A percentile compares a stretch with the other conserved stretches of the same genome.
Conservation (phyloP, 2,797 vertebrate genomes). For the Pangasius krempfi region DNA sequence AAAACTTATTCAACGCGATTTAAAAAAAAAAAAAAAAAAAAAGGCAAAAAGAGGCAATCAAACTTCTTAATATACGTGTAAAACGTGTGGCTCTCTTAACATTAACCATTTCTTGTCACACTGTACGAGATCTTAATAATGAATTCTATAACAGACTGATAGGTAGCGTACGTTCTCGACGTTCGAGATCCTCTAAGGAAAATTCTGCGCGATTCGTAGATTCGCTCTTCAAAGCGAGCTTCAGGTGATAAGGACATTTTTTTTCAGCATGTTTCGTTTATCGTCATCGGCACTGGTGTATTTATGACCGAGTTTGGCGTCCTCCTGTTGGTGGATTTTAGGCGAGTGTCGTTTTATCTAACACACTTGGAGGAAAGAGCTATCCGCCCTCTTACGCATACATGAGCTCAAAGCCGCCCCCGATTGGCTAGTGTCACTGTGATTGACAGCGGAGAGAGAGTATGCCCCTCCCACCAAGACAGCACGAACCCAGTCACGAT, state of each 20-base stretch:
- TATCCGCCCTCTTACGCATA: not conserved
- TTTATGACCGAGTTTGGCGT: not conserved
- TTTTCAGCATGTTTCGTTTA: not conserved
- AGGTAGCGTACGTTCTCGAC: not conserved
- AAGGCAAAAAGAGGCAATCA: not conserved
- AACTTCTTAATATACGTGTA: not conserved
- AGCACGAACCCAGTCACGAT: not conserved
- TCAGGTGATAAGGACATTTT: too few relatives aligned
- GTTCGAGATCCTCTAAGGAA: not conserved
- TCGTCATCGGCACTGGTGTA: not conserved
- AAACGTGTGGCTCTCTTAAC: not conserved
- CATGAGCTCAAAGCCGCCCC: not conserved
- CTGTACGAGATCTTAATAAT: not conserved
- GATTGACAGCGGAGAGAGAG: not conserved
- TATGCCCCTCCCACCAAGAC: not conserved
- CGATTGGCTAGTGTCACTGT: not conserved
- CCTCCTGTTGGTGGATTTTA: not conserved
- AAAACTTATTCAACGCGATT: not conserved
- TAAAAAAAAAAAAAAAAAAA: not conserved
- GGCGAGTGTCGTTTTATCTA: not conserved
- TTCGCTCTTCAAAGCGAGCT: too few relatives aligned
- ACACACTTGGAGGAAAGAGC: not conserved
- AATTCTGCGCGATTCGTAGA: not conserved
- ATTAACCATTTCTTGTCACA: not conserved
- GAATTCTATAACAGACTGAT: not conserved